Conservation (phyloP, 2,797 vertebrate species). For the Streptopelia turtur region DNA sequence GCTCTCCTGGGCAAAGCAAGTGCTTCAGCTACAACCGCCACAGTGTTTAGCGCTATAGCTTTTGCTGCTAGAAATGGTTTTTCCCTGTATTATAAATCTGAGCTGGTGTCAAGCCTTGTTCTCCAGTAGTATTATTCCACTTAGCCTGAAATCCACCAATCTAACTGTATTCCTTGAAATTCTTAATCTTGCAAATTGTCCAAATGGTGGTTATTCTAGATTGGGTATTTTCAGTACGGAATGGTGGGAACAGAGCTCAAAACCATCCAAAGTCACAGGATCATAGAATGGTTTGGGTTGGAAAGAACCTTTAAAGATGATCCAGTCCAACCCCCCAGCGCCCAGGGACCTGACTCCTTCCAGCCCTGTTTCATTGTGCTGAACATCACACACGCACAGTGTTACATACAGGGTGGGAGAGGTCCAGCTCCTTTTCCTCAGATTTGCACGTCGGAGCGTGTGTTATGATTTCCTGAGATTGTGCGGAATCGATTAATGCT, state of each 20-base stretch:
- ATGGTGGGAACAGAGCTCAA: not conserved
- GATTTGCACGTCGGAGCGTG: fast-evolving
- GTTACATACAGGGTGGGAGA: not conserved
- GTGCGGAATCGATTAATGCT: not conserved
- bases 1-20: not conserved
- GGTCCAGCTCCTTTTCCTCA: not conserved
- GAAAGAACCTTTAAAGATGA: not conserved
- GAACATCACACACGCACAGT: fast-evolving
- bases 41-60: not conserved
- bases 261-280: not conserved
- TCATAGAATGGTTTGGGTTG: not conserved
- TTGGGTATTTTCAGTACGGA: not conserved
- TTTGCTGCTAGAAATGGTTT: conserved; percentile 41
- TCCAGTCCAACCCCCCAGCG: fast-evolving
- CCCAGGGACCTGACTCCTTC: not conserved
- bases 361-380: not conserved
- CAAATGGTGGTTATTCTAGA: not conserved
- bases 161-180: not conserved
- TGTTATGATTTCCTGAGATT: not conserved
- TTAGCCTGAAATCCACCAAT: not conserved
- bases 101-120: not conserved
- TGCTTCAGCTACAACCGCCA: not conserved
- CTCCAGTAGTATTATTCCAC: not conserved
- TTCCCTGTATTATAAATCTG: not conserved
- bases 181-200: not conserved